Evolutionary conservation across 2,113 vertebrate genomes (phyloP).

Genomic region (Coptodon bakossiorum): DNA sequence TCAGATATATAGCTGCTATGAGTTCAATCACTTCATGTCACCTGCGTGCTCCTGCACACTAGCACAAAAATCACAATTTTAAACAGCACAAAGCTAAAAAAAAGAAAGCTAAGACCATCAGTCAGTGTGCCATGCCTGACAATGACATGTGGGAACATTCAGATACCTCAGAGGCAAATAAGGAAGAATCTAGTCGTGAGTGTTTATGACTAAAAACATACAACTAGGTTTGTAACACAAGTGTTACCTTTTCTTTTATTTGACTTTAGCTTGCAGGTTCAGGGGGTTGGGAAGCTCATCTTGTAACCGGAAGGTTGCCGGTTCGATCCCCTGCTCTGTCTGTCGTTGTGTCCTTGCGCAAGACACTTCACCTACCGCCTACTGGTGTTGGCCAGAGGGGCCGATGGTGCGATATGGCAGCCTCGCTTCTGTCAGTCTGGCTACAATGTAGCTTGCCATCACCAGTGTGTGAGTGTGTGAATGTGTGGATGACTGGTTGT

Average conservation of each 20-base stretch:
- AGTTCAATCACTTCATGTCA: background rate
- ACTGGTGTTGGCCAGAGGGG: background rate
- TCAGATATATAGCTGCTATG: background rate
- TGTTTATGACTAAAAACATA: background rate
- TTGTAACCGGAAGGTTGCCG: background rate
- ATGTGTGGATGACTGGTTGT: too few species aligned
- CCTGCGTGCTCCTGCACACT: background rate
- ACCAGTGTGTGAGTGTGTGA: background rate
- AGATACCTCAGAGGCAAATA: background rate
- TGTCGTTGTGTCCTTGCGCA: background rate
- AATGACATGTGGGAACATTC: background rate
- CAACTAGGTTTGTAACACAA: background rate
- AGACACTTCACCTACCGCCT: background rate
- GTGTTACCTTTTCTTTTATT: background rate
- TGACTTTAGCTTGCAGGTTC: background rate
- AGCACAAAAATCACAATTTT: background rate
- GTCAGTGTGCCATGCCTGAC: background rate
- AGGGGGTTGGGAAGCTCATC: background rate
- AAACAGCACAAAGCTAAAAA: too few species aligned
- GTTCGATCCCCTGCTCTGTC: background rate
- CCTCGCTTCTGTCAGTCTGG: background rate
- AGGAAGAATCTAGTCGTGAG: background rate
- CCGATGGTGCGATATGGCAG: background rate
- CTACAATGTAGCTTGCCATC: background rate
- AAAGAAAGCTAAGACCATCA: background rate